Evolutionary conservation across 2,797 vertebrate species (phyloP).

Genomic region (Schizopygopsis malacanthus): DNA sequence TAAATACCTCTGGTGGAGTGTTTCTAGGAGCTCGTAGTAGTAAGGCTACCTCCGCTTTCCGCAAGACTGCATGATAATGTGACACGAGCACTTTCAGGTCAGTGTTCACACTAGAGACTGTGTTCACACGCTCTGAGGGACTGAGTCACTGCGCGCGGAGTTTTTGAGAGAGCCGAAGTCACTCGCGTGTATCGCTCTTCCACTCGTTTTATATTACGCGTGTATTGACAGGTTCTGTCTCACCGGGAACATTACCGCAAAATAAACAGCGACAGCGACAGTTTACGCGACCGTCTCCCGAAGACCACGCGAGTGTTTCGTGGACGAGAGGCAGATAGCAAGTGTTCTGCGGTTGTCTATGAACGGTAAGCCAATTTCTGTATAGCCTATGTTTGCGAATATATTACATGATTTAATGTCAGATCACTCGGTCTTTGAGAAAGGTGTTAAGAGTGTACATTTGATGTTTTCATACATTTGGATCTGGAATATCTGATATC

Average conservation of each 20-base stretch:
- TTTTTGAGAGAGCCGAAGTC: neutral
- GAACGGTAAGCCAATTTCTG: constrained; percentile 18
- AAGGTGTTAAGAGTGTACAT: neutral
- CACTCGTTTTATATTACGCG: neutral
- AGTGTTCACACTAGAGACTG: neutral
- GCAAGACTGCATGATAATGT: neutral
- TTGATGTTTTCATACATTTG: neutral
- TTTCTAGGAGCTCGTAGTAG: neutral
- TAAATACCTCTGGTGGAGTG: neutral
- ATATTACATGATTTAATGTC: neutral
- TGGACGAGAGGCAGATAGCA: neutral
- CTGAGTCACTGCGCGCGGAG: neutral
- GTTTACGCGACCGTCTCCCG: neutral
- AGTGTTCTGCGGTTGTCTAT: neutral
- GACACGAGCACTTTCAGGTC: neutral
- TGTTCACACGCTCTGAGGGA: neutral
- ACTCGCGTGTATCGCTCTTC: neutral
- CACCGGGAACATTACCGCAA: neutral
- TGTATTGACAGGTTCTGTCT: neutral
- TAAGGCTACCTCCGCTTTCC: neutral
- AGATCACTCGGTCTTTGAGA: neutral
- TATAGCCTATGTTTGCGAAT: neutral
- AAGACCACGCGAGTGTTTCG: neutral
- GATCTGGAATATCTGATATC: neutral
- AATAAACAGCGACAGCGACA: neutral